Percentiles rank a stretch among this genome's conserved stretches.
These are phyloP conservation scores for Phytoseiulus persimilis DNA, from an alignment of 2,888 invertebrate genomes.

Conservation along the genomic window DNA sequence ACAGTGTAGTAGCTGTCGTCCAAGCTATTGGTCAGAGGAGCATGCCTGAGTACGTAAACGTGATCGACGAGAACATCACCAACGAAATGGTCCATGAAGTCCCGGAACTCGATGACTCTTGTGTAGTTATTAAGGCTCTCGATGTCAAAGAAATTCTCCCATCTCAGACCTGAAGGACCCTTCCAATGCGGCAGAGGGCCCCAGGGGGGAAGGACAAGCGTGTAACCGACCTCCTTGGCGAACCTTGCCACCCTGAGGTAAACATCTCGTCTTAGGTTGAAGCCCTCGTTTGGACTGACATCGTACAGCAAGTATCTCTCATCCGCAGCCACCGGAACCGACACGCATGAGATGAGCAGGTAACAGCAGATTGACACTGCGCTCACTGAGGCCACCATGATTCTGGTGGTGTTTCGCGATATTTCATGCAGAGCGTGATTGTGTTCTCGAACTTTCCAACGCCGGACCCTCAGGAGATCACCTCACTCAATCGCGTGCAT, in stretches of 20 bases:
- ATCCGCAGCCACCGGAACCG: not conserved
- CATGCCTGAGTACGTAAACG: conserved; percentile 42
- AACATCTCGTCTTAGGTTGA: conserved; percentile 90
- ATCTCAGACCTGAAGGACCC: conserved; percentile 62
- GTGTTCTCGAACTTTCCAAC: not conserved
- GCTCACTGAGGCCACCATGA: not conserved
- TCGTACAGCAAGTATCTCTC: conserved; percentile 74
- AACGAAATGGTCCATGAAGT: conserved; percentile 57
- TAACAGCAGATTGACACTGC: not conserved
- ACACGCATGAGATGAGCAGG: not conserved
- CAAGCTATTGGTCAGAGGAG: conserved; percentile 61
- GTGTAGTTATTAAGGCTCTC: conserved; percentile 65
- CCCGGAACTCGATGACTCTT: conserved; percentile 76
- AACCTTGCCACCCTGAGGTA: conserved; percentile 84
- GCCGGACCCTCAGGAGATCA: not conserved
- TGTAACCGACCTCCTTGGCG: conserved; percentile 60
- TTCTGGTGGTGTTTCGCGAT: not conserved
- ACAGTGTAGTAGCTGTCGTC: conserved; percentile 75
- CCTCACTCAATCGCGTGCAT: not conserved
- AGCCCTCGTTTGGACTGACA: conserved; percentile 89
- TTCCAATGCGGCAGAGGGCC: conserved; percentile 82
- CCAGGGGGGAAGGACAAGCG: conserved; percentile 75
- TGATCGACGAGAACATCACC: conserved; percentile 37
- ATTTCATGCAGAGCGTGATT: not conserved
- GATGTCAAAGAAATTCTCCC: conserved; percentile 79